A percentile compares a stretch with the other conserved stretches of the same genome.
Conservation (phyloP, 1,140 invertebrate genomes). For the Calephelis nemesis region DNA sequence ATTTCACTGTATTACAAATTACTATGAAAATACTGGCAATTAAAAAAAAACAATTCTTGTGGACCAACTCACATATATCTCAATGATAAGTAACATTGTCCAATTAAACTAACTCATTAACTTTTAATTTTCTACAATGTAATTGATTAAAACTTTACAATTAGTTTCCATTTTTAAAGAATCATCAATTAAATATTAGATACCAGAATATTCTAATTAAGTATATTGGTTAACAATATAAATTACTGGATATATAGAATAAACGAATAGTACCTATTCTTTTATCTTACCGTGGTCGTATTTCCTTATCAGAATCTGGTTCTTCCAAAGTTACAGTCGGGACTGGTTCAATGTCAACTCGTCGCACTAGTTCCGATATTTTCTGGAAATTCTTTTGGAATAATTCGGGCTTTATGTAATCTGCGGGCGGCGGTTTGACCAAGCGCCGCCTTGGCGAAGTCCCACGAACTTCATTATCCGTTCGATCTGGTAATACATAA, state of each 20-base stretch:
- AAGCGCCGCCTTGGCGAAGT: conserved; percentile 59
- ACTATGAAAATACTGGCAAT: too few relatives aligned
- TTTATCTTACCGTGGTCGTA: conserved; percentile 52
- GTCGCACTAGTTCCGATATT: conserved; percentile 72
- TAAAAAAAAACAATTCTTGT: neutral
- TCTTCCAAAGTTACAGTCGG: conserved; percentile 45
- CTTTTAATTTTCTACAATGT: too few relatives aligned
- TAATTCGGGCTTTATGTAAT: conserved; percentile 79
- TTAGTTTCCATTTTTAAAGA: neutral
- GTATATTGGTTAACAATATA: neutral
- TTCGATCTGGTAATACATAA: conserved; percentile 32
- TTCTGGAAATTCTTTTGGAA: conserved; percentile 77
- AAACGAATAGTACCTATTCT: too few relatives aligned
- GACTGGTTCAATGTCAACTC: conserved; percentile 59
- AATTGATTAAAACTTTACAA: too few relatives aligned
- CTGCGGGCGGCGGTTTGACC: conserved; percentile 76
- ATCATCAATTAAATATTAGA: neutral
- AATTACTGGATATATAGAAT: neutral
- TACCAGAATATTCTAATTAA: neutral
- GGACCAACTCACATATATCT: too few relatives aligned
- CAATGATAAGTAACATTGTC: too few relatives aligned
- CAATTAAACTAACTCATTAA: too few relatives aligned
- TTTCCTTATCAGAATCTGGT: conserved; percentile 50
- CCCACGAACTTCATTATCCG: conserved; percentile 40
- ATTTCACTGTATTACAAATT: too few relatives aligned